Percentiles rank a stretch among this genome's conserved stretches.
Conservation (phyloP, 2,797 vertebrate species). For the Aviceda cuculoides region DNA sequence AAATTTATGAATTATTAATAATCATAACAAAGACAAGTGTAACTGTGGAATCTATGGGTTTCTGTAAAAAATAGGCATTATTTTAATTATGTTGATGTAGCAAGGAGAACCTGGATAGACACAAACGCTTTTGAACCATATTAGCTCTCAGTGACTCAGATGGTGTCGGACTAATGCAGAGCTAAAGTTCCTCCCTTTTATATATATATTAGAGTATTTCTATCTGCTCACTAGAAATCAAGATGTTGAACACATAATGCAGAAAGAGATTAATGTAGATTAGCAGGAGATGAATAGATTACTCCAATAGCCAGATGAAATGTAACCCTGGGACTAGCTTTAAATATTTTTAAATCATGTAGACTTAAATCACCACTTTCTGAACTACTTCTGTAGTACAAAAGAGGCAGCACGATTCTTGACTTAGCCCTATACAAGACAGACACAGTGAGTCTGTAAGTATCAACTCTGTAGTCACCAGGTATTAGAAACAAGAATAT, state of each 20-base stretch:
- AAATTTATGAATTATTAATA: not conserved
- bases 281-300: not conserved
- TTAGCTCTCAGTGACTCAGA: not conserved
- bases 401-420: not conserved
- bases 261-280: not conserved
- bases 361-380: not conserved
- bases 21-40: not conserved
- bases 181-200: not conserved
- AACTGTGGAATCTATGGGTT: not conserved
- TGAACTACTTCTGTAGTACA: not conserved
- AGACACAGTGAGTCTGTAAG: not conserved
- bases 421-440: not conserved
- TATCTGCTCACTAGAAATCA: not conserved
- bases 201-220: not conserved
- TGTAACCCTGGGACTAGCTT: not conserved
- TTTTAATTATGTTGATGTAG: not conserved
- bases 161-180: not conserved
- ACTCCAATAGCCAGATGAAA: not conserved
- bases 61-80: not conserved
- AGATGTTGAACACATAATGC: not conserved
- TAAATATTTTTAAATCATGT: not conserved
- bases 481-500: not conserved
- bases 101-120: not conserved
- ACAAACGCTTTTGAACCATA: not conserved
- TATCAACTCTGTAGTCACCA: not conserved